These are phyloP conservation scores for Mesocentrotus franciscanus DNA, from an alignment of 53 echinoderm and acorn worm species.

Conservation along the genomic window DNA sequence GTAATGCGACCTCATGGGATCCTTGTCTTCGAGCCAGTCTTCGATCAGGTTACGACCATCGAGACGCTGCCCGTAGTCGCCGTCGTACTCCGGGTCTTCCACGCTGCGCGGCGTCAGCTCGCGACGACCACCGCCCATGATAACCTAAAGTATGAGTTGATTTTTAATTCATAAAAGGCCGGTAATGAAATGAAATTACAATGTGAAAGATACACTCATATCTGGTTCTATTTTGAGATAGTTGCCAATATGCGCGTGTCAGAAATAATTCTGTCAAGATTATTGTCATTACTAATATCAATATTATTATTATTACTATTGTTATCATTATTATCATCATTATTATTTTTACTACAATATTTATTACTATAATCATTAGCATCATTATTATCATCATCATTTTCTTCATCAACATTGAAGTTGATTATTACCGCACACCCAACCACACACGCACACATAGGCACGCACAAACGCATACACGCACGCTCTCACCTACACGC, in stretches of 20 bases:
- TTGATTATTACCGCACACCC: too few relatives aligned
- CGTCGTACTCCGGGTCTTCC: conserved; percentile 75
- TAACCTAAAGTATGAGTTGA: conserved; percentile 64
- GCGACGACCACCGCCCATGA: conserved; percentile 82
- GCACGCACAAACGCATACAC: too few relatives aligned
- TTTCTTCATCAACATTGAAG: too few relatives aligned
- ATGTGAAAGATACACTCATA: background rate
- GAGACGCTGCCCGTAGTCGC: conserved; percentile 66
- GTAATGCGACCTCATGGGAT: conserved; percentile 64
- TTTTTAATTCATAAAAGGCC: background rate
- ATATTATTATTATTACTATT: too few relatives aligned
- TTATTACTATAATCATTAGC: background rate
- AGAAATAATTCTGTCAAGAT: background rate
- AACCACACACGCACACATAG: too few relatives aligned
- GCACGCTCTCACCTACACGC: too few relatives aligned
- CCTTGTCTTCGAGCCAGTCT: conserved; percentile 76
- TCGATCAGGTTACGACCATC: conserved; percentile 81
- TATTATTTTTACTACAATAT: background rate
- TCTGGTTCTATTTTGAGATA: background rate
- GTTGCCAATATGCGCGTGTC: too few relatives aligned
- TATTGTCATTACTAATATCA: too few relatives aligned
- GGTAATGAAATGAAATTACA: background rate
- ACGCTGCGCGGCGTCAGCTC: conserved; percentile 65
- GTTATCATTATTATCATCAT: background rate
- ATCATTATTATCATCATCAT: background rate